Base-by-base conservation (phyloP, 2,797 vertebrate genomes). In the Spatula versicolor region DNA sequence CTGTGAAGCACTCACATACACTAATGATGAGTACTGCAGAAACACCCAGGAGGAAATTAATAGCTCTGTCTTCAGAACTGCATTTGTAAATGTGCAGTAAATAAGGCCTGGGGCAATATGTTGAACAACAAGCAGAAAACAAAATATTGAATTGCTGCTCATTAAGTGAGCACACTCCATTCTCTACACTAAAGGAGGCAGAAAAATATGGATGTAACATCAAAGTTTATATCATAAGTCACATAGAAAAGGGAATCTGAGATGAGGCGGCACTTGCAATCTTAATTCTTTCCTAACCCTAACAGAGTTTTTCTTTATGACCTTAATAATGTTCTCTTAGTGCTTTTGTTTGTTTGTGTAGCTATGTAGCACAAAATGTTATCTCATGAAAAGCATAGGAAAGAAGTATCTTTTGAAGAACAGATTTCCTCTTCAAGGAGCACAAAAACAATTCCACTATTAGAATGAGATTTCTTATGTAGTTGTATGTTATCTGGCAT, bases 61-160 rank as follows among this genome's bases (percentile, higher is more conserved):
- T 94, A 95, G 86, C 83, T 91, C 75, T 93, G 39, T 85, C 83
- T 92, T 93, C 78, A 83, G 56, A 83, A 50, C 15, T 14, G 6
- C 26, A 8, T 79, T 92, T 80, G 45, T 77, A 93, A 80, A 64
- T 72, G 62, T 90, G 77, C 39, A 68, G 60, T 94, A 92, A 95
- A 94, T 93, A 93, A 86, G 84, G 45, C 88, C 81, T 58, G 4
- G 45, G 78, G 92, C 81, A 17, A 60, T 85, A 79, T 60, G 78
- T 1, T 35, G 86, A 95, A 79, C 59, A 95, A 84, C 35, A 82
- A 78, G 48, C 30, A 91, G 59, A 80, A 92, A 82, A 74, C 4
- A 5, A 73, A 86, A 80, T 82, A 84, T 59, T 85, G 83, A 79
- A 78, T 77, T 86, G 59, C 14, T 94, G 45, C 31, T 87, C 21